phyloP scores from a whole-genome alignment of 2,113 vertebrate genomes.

The Macaca mulatta region DNA sequence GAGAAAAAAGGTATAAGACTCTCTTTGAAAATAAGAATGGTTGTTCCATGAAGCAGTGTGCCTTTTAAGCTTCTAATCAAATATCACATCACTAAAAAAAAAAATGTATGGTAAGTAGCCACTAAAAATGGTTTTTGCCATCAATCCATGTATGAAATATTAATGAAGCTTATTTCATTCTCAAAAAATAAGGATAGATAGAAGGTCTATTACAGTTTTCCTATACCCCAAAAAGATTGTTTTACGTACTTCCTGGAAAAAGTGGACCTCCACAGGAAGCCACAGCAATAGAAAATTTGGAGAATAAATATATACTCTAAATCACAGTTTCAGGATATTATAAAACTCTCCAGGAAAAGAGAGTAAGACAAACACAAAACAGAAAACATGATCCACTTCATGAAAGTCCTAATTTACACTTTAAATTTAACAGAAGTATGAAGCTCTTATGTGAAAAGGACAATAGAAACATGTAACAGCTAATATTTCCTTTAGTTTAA shows the following conservation, averaged over 20 bases:
- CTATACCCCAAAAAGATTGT: not conserved
- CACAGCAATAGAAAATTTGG: not conserved
- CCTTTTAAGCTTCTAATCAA: not conserved
- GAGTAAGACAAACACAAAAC: not conserved
- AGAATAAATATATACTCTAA: not conserved
- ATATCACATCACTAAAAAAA: not conserved
- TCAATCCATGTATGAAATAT: not conserved
- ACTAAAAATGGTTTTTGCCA: not conserved
- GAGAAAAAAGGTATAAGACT: not conserved
- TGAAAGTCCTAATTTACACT: slow-evolving; percentile 28
- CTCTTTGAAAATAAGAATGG: not conserved
- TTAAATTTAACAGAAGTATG: slow-evolving; percentile 25
- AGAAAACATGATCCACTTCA: not conserved
- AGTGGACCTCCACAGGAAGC: not conserved
- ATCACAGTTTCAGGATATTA: slow-evolving; percentile 14
- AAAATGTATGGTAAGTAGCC: not conserved
- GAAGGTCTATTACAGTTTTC: not conserved
- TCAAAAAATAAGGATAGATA: not conserved
- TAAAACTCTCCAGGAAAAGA: not conserved
- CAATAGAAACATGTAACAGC: not conserved
- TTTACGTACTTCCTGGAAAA: not conserved
- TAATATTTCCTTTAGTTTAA: slow-evolving; percentile 37
- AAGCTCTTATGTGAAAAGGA: not conserved
- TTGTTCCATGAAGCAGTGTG: not conserved
- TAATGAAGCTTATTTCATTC: not conserved